Base-by-base conservation (phyloP, 2,113 vertebrate species). In the Empidonax alnorum region DNA sequence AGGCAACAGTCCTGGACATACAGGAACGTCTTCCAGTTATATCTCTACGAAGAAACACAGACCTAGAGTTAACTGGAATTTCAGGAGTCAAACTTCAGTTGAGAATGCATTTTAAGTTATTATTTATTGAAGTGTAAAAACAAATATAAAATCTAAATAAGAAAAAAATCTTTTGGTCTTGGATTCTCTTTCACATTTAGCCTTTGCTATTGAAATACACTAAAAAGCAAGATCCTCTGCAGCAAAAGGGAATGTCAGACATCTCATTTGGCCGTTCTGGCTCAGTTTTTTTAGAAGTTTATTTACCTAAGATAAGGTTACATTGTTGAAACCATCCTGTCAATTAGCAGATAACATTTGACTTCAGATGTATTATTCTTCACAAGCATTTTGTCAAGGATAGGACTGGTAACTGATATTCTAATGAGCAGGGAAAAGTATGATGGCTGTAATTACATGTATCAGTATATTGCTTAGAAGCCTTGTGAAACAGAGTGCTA, bases 291-390 rank as follows among this genome's bases (percentile, higher is more conserved):
- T 75, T 86, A 75, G 86, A 86, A 83, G 71, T 91, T 97, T 87
- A 78, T 88, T 91, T 87, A 73, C 52, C 2, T 46, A 81, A 82
- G 91, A 83, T 69, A 84, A 37, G 16, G 31, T 86, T 90, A 67
- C 90, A 33, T 77, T 89, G 82, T 80, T 95, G 77, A 91, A 95
- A 68, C 30, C 24, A 56, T 85, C 62, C 77, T 93, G 77, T 83
- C 91, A 75, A 52, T 81, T 95, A 96, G 82, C 44, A 94, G 83
- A 74, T 94, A 93, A 92, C 63, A 67, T 93, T 94, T 82, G 46
- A 81, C 80, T 92, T 96, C n/a, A 84, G 49, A 47, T 49, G 17
- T 76, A 46, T 62, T 94, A 83, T 71, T 84, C 87, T 96, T 97
- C 41, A 74, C 42, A 75, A 76, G 49, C 39, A 69, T 84, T 84